These are phyloP conservation scores for Hipparchia semele DNA, from an alignment of 2,888 invertebrate genomes.

Conservation along the genomic window DNA sequence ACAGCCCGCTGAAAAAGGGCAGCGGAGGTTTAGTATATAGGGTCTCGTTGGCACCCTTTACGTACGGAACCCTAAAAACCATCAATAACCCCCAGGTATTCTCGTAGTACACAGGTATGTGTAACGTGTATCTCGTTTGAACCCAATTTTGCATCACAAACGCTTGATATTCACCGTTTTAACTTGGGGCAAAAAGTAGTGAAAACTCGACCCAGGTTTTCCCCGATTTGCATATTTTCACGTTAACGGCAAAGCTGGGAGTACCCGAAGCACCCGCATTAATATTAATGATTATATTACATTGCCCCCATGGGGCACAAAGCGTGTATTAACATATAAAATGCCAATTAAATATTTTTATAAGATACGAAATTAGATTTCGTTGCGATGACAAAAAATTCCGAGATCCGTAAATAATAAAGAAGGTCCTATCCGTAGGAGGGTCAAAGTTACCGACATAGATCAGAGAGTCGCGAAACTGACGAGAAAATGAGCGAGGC, in stretches of 20 bases:
- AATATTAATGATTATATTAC: slow-evolving; percentile 73
- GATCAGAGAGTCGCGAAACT: too few relatives aligned
- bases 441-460: too few relatives aligned
- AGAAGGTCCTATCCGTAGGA: too few relatives aligned
- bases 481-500: too few relatives aligned
- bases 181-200: slow-evolving; percentile 53
- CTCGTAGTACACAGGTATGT: background rate
- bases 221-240: slow-evolving; percentile 66
- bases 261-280: slow-evolving; percentile 48
- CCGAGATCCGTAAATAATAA: too few relatives aligned
- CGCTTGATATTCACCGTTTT: slow-evolving; percentile 52
- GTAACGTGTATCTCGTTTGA: slow-evolving; percentile 41
- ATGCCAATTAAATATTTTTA: slow-evolving; percentile 43
- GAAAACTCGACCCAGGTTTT: slow-evolving; percentile 45
- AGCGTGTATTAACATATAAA: slow-evolving; percentile 41
- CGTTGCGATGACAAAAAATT: background rate
- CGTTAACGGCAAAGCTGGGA: slow-evolving; percentile 53
- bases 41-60: too few relatives aligned
- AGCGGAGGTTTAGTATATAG: too few relatives aligned
- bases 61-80: too few relatives aligned
- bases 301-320: slow-evolving; percentile 50
- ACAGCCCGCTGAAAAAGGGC: too few relatives aligned
- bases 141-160: slow-evolving; percentile 76
- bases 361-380: slow-evolving; percentile 35
- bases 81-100: background rate